phyloP scores from a whole-genome alignment of 2,797 vertebrate genomes.

The Tolypeutes matacus region DNA sequence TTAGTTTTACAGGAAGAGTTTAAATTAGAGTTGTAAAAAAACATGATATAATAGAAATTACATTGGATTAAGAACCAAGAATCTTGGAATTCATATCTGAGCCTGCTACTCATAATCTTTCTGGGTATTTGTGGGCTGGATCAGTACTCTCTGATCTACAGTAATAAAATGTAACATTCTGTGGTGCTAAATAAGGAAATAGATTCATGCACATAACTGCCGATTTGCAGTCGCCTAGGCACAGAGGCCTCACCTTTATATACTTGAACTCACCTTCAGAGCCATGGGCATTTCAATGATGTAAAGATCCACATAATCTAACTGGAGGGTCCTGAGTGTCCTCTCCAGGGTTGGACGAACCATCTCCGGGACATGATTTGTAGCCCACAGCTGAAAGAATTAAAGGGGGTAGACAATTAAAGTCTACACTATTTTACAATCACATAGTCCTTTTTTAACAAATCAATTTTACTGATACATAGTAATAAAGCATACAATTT shows the following conservation, averaged over 20 bases:
- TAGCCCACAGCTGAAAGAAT: slow-evolving; percentile 93
- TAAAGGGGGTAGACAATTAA: slow-evolving; percentile 12
- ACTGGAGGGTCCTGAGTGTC: slow-evolving; percentile 90
- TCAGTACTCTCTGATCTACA: background rate
- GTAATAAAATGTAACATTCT: background rate
- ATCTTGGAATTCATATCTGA: background rate
- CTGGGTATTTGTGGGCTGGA: background rate
- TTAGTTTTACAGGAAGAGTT: background rate
- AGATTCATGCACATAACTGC: background rate
- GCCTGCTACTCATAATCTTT: background rate
- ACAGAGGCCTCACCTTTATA: background rate
- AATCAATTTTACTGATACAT: too few relatives aligned
- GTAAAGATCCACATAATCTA: slow-evolving; percentile 96
- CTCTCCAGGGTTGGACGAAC: slow-evolving; percentile 93
- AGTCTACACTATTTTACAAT: background rate
- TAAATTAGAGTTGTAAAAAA: slow-evolving; percentile 6
- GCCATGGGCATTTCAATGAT: slow-evolving; percentile 95
- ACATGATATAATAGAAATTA: background rate
- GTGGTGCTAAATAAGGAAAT: background rate
- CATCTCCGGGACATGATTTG: slow-evolving; percentile 90
- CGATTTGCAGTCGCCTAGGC: background rate
- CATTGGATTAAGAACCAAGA: slow-evolving; percentile 1
- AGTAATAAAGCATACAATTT: too few relatives aligned
- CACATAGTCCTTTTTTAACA: background rate
- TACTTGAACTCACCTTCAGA: slow-evolving; percentile 91